A percentile compares a stretch with the other conserved stretches of the same genome.
These are phyloP conservation scores for Plodia interpunctella DNA, from an alignment of 1,140 invertebrate genomes.

Conservation along the genomic window DNA sequence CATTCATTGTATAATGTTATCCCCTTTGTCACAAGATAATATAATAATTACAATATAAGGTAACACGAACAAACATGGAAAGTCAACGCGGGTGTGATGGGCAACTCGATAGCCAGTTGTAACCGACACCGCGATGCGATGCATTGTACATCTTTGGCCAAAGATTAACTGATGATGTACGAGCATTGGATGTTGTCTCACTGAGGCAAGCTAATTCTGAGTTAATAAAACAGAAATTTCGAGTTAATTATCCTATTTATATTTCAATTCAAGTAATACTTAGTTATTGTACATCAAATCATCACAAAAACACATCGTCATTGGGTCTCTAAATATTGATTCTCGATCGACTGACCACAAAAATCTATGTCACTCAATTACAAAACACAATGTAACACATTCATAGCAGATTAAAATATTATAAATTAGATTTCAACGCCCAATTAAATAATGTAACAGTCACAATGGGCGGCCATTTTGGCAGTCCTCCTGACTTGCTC, in stretches of 20 bases:
- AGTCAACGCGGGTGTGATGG: conserved; percentile 36
- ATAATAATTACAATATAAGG: conserved; percentile 36
- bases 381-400: background rate
- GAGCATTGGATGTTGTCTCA: no score
- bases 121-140: conserved; percentile 41
- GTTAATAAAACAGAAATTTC: no score
- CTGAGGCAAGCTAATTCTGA: no score
- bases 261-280: no score
- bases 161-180: conserved; percentile 13
- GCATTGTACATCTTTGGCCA: conserved; percentile 42
- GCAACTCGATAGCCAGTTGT: conserved; percentile 40
- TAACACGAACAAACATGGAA: conserved; percentile 33
- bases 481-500: background rate
- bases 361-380: background rate
- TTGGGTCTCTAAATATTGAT: no score
- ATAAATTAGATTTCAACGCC: conserved; percentile 1
- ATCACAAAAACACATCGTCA: no score
- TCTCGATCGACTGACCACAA: no score
- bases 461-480: background rate
- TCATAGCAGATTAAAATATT: background rate
- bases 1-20: background rate
- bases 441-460: background rate
- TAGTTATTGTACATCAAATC: no score
- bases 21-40: conserved; percentile 18
- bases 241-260: no score